These are phyloP conservation scores for Oscheius sp. DNA, from an alignment of 2,888 invertebrate species.

Conservation along the genomic window DNA sequence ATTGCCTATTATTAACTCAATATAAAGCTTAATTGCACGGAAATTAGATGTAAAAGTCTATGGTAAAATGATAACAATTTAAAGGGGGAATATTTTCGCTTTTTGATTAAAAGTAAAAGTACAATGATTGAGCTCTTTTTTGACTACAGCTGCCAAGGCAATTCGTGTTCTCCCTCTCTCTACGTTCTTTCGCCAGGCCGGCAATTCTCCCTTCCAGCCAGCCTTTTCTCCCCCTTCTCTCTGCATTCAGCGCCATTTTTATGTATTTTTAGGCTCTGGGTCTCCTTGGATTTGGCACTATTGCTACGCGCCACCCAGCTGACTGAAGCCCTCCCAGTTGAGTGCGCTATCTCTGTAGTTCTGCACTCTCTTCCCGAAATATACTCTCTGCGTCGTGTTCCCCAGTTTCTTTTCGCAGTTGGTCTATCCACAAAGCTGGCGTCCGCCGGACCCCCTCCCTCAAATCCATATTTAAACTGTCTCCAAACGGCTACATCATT, in stretches of 20 bases:
- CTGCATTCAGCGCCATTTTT: conserved; percentile 19
- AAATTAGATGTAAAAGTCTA: too few species aligned
- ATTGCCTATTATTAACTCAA: too few species aligned
- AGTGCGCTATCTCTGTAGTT: neutral
- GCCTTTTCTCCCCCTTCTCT: conserved; percentile 13
- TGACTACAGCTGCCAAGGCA: conserved; percentile 29
- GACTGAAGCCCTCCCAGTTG: conserved; percentile 7
- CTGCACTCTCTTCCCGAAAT: conserved; percentile 14
- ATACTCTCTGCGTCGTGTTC: conserved; percentile 31
- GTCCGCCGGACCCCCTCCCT: conserved; percentile 31
- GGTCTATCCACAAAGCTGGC: conserved; percentile 31
- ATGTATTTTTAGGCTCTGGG: conserved; percentile 26
- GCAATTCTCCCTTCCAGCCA: conserved; percentile 17
- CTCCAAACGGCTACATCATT: conserved; percentile 23
- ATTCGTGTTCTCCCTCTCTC: conserved; percentile 18
- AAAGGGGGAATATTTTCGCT: too few species aligned
- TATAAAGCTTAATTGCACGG: too few species aligned
- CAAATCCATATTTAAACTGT: conserved; percentile 23
- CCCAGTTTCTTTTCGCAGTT: conserved; percentile 28
- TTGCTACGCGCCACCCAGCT: neutral
- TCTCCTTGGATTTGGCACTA: conserved; percentile 5
- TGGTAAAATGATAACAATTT: too few species aligned
- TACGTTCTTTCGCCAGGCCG: conserved; percentile 29
- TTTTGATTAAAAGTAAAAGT: too few species aligned
- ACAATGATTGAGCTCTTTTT: conserved; percentile 30